phyloP scores from a whole-genome alignment of 2,113 vertebrate genomes.

The Brachypteracias leptosomus region DNA sequence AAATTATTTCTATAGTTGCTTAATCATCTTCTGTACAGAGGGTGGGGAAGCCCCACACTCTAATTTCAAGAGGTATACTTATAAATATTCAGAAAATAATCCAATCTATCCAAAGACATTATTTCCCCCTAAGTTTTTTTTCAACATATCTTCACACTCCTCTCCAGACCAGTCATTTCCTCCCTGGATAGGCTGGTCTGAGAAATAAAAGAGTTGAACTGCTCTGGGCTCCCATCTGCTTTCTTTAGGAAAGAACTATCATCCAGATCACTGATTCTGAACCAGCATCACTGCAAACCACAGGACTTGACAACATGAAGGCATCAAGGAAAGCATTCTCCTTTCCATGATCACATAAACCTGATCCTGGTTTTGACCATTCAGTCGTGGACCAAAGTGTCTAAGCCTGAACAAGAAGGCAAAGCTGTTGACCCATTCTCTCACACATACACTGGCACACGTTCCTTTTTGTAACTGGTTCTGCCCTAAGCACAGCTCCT shows the following conservation, averaged over 20 bases:
- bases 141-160: not conserved
- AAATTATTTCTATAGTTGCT: not conserved
- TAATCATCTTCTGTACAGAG: not conserved
- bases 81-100: not conserved
- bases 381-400: not conserved
- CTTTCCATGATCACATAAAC: not conserved
- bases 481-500: slow-evolving; percentile 20
- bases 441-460: not conserved
- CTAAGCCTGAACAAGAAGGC: not conserved
- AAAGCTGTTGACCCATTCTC: not conserved
- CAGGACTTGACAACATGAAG: not conserved
- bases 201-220: not conserved
- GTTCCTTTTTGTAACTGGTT: not conserved
- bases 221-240: not conserved
- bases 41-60: not conserved
- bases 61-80: not conserved
- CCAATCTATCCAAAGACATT: not conserved
- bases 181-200: not conserved
- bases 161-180: not conserved
- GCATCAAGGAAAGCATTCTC: not conserved
- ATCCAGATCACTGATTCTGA: not conserved
- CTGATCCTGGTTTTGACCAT: not conserved
- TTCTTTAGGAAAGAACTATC: not conserved
- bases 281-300: not conserved
- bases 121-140: not conserved